Conservation (phyloP, 1,140 invertebrate species). For the Orius laevigatus region DNA sequence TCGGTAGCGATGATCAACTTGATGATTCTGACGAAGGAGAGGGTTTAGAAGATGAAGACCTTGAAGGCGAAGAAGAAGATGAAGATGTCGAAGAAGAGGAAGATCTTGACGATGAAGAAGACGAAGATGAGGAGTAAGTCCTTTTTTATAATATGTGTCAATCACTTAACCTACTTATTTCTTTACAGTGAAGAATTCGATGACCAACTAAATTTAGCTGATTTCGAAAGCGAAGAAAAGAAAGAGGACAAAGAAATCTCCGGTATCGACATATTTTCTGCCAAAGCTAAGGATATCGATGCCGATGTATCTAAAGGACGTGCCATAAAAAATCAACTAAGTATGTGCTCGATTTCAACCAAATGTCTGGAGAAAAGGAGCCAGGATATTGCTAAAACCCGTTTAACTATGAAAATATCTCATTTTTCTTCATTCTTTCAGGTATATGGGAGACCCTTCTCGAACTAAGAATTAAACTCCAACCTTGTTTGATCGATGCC, state of each 20-base stretch:
- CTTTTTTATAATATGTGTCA: too few relatives aligned
- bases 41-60: neutral
- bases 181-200: neutral
- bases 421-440: slow-evolving; percentile 24
- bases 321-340: slow-evolving; percentile 57
- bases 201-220: too few relatives aligned
- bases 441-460: slow-evolving; percentile 64
- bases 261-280: slow-evolving; percentile 15
- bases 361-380: neutral
- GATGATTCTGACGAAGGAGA: neutral
- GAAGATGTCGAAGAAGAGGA: slow-evolving; percentile 1
- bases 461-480: slow-evolving; percentile 68
- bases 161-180: neutral
- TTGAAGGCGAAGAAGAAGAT: neutral
- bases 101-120: slow-evolving; percentile 7
- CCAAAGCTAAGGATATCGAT: slow-evolving; percentile 10
- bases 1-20: neutral
- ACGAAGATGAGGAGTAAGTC: neutral
- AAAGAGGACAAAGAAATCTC: neutral
- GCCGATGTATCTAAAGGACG: slow-evolving; percentile 46
- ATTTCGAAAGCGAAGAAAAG: neutral
- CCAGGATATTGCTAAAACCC: too few relatives aligned
- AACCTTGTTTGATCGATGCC: slow-evolving; percentile 52
- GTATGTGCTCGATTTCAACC: slow-evolving; percentile 19
- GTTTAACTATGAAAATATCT: neutral